A percentile compares a stretch with the other conserved stretches of the same genome.
phyloP scores from a whole-genome alignment of 2,797 vertebrate species.

The Cirrhinus mrigala region DNA sequence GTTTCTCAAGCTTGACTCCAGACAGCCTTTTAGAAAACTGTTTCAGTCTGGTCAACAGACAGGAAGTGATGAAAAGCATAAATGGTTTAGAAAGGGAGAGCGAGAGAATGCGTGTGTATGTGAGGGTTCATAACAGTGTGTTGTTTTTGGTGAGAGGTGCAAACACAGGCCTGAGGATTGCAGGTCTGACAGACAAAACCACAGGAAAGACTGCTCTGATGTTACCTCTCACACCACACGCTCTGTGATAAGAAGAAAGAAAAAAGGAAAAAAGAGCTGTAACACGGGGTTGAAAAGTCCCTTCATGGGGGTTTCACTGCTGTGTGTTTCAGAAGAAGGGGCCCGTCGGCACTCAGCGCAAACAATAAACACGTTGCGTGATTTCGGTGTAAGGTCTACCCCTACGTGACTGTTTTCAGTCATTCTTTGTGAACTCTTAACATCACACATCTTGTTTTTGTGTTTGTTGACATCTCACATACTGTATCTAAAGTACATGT shows the following conservation, averaged over 20 bases:
- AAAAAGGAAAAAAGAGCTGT: constrained; percentile 59
- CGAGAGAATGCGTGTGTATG: not conserved
- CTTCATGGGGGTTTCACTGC: constrained; percentile 61
- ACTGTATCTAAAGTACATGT: constrained; percentile 4
- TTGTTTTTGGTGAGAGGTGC: constrained; percentile 48
- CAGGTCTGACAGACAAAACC: constrained; percentile 74
- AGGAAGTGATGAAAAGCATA: constrained; percentile 64
- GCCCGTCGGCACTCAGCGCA: constrained; percentile 8
- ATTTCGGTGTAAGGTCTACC: not conserved
- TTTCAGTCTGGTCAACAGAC: constrained; percentile 63
- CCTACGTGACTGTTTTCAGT: not conserved
- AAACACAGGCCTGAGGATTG: constrained; percentile 68
- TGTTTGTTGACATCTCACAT: not conserved
- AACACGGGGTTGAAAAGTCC: constrained; percentile 69
- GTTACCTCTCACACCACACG: constrained; percentile 68
- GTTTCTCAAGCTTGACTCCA: constrained; percentile 11
- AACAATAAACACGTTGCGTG: constrained; percentile 30
- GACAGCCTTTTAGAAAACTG: constrained; percentile 29
- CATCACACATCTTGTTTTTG: not conserved
- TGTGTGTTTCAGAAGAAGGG: constrained; percentile 45
- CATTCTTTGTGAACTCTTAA: not conserved
- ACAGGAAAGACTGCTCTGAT: constrained; percentile 78
- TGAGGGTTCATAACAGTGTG: constrained; percentile 36
- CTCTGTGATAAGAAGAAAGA: constrained; percentile 64
- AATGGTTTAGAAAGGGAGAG: constrained; percentile 50